These are phyloP conservation scores for Myopa tessellatipennis DNA, from an alignment of 2,888 invertebrate species.

Conservation along the genomic window DNA sequence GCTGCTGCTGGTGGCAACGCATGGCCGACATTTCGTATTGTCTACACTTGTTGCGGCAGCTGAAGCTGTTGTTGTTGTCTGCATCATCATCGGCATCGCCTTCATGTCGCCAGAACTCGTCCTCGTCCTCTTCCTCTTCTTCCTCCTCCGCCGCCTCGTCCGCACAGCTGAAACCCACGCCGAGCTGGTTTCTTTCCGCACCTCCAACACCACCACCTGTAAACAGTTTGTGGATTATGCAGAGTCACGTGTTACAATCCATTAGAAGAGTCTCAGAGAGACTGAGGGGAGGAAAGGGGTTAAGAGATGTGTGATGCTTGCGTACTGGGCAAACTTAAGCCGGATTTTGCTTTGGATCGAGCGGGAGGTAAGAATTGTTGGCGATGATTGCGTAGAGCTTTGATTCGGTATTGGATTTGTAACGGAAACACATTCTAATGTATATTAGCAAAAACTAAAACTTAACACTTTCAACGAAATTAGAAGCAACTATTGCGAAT, in stretches of 20 bases:
- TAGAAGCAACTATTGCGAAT: conserved; percentile 22
- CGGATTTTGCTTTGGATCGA: conserved; percentile 2
- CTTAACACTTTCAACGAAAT: conserved; percentile 24
- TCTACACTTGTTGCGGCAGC: conserved; percentile 64
- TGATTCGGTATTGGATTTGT: conserved; percentile 1
- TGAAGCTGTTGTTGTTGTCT: conserved; percentile 53
- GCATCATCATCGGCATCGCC: conserved; percentile 52
- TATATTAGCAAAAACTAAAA: conserved; percentile 26
- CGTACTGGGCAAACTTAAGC: conserved; percentile 10
- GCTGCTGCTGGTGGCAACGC: conserved; percentile 59
- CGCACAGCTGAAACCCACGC: neutral
- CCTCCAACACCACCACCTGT: conserved; percentile 58
- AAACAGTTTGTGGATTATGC: conserved; percentile 65
- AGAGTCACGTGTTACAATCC: conserved; percentile 52
- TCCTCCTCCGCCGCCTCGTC: neutral
- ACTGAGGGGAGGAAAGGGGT: neutral
- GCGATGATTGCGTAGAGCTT: neutral
- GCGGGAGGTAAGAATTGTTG: neutral
- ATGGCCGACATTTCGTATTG: conserved; percentile 62
- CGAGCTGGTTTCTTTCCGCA: neutral
- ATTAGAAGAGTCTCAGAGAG: conserved; percentile 39
- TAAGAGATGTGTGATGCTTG: conserved; percentile 32
- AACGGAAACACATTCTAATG: conserved; percentile 20
- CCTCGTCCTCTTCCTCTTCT: conserved; percentile 3
- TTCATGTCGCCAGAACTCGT: neutral